Evolutionary conservation across 2,888 invertebrate genomes (phyloP).

Genomic region (Archaeoteleia sp.): DNA sequence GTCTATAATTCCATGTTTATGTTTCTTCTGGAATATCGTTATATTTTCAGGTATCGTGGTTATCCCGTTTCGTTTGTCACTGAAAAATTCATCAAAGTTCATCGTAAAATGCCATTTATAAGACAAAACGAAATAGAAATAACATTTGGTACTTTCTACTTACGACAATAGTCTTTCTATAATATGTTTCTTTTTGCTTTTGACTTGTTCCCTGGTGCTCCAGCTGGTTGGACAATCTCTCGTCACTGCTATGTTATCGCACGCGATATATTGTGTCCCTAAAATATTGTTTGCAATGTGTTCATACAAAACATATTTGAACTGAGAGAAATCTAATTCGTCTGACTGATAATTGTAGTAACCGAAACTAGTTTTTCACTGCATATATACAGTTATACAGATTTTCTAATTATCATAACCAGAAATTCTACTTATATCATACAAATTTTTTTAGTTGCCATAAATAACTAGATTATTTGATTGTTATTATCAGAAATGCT

Average conservation of each 20-base stretch:
- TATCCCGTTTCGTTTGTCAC: conserved; percentile 65
- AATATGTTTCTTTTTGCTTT: conserved; percentile 66
- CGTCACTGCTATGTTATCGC: conserved; percentile 56
- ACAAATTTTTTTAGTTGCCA: too few species aligned
- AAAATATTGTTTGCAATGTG: too few species aligned
- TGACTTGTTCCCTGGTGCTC: conserved; percentile 66
- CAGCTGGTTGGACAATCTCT: conserved; percentile 66
- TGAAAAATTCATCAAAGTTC: conserved; percentile 28
- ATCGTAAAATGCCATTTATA: neutral
- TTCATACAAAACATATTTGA: too few species aligned
- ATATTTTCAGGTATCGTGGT: conserved; percentile 79
- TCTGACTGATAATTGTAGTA: too few species aligned
- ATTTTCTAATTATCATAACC: too few species aligned
- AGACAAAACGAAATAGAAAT: conserved; percentile 14
- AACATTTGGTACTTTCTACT: too few species aligned
- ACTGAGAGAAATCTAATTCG: too few species aligned
- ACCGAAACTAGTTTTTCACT: too few species aligned
- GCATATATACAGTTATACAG: too few species aligned
- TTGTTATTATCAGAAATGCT: too few species aligned
- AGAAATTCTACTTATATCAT: too few species aligned
- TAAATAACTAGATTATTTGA: too few species aligned
- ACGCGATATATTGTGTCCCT: conserved; percentile 53
- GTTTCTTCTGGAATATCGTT: conserved; percentile 85
- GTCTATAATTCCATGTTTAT: conserved; percentile 89
- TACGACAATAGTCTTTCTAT: conserved; percentile 67